Evolutionary conservation across 2,797 vertebrate genomes (phyloP).

Genomic region (Luscinia megarhynchos): DNA sequence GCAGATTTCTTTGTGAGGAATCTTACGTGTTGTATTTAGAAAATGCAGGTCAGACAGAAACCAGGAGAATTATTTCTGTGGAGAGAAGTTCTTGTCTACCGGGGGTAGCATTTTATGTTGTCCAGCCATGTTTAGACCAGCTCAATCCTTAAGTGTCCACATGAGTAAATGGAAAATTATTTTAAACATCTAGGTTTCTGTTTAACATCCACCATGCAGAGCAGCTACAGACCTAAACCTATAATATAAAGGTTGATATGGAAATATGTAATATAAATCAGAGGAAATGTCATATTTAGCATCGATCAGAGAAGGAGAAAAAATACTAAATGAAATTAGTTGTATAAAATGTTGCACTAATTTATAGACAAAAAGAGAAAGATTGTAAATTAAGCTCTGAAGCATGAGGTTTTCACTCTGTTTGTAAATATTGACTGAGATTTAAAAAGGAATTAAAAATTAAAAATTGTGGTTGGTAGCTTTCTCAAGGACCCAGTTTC

Average conservation of each 20-base stretch:
- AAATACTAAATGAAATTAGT: background rate
- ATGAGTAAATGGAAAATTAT: background rate
- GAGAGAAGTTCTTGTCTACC: background rate
- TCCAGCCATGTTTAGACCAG: background rate
- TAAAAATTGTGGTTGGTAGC: background rate
- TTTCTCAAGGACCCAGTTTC: background rate
- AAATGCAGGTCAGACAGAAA: background rate
- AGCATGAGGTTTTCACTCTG: background rate
- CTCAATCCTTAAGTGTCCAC: background rate
- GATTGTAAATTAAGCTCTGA: background rate
- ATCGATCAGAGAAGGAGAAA: background rate
- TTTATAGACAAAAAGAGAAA: constrained; percentile 17
- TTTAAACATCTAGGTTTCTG: background rate
- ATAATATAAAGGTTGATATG: background rate
- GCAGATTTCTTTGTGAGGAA: background rate
- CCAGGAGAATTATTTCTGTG: background rate
- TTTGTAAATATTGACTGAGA: constrained; percentile 13
- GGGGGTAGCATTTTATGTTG: background rate
- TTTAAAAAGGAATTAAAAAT: background rate
- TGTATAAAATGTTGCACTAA: background rate
- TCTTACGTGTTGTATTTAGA: background rate
- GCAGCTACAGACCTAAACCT: background rate
- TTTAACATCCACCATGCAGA: background rate
- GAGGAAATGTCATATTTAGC: background rate
- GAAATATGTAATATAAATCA: background rate